A percentile compares a stretch with the other conserved stretches of the same genome.
phyloP scores from a whole-genome alignment of 2,113 vertebrate species.

The Oplegnathus fasciatus region DNA sequence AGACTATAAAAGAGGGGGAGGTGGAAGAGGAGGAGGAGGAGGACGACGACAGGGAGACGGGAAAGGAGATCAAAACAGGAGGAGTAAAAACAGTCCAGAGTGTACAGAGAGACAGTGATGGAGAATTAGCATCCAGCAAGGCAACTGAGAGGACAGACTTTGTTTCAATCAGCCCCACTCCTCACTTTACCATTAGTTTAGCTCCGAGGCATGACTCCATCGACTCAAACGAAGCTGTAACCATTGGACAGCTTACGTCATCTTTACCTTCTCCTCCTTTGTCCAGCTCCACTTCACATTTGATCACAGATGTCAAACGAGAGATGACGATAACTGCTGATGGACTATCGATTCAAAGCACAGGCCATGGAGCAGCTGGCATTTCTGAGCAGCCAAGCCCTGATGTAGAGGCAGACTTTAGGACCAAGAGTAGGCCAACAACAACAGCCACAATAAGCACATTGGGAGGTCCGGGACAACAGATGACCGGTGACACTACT shows the following conservation, averaged over 20 bases:
- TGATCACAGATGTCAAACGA: conserved; percentile 47
- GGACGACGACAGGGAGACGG: background rate
- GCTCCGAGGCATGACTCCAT: conserved; percentile 32
- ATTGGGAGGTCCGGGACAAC: conserved; percentile 12
- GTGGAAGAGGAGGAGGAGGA: conserved; percentile 22
- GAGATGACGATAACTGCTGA: conserved; percentile 24
- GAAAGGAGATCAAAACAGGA: conserved; percentile 57
- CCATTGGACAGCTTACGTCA: conserved; percentile 62
- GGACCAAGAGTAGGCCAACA: conserved; percentile 10
- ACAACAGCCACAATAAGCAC: conserved; percentile 29
- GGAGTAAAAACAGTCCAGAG: conserved; percentile 49
- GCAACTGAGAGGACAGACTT: conserved; percentile 65
- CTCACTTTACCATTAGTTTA: conserved; percentile 25
- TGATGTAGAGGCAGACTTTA: conserved; percentile 28
- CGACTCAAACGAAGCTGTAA: conserved; percentile 44
- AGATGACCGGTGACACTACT: conserved; percentile 1
- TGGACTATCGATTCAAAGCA: conserved; percentile 28
- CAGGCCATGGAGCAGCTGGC: background rate
- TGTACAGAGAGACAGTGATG: conserved; percentile 56
- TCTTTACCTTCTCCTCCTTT: conserved; percentile 40
- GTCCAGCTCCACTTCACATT: conserved; percentile 44
- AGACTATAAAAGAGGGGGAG: conserved; percentile 49
- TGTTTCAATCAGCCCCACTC: conserved; percentile 57
- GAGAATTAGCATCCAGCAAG: conserved; percentile 59
- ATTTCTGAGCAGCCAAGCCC: conserved; percentile 2